These are phyloP conservation scores for Enteromius unitaeniatus DNA, from an alignment of 2,797 vertebrate genomes.

Conservation along the genomic window DNA sequence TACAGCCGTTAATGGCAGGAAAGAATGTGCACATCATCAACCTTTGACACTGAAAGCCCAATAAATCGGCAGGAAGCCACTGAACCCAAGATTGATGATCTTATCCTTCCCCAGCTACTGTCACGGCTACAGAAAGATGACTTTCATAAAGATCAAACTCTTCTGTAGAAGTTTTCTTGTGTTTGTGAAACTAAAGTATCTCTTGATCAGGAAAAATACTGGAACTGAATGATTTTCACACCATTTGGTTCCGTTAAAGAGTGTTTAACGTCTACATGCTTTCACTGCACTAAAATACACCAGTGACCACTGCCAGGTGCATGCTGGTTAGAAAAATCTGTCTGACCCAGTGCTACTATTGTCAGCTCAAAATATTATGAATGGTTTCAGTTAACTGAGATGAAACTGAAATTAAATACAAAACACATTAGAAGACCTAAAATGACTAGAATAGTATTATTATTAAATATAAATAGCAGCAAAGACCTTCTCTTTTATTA, in stretches of 20 bases:
- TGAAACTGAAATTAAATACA: background rate
- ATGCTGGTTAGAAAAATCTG: background rate
- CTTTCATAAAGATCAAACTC: slow-evolving; percentile 61
- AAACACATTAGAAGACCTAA: background rate
- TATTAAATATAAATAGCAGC: background rate
- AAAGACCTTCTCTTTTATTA: background rate
- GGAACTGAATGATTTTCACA: background rate
- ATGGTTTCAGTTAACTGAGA: background rate
- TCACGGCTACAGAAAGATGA: slow-evolving; percentile 68
- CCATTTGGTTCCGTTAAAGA: background rate
- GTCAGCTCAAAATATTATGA: background rate
- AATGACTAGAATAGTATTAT: background rate
- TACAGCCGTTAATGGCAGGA: slow-evolving; percentile 68
- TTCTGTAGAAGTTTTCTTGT: slow-evolving; percentile 53
- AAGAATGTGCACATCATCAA: slow-evolving; percentile 78
- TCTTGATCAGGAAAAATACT: background rate
- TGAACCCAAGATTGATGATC: slow-evolving; percentile 72
- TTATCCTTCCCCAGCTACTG: slow-evolving; percentile 62
- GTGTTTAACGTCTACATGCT: background rate
- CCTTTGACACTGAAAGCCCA: slow-evolving; percentile 72
- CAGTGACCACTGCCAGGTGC: background rate
- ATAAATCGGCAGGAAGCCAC: slow-evolving; percentile 74
- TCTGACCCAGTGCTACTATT: background rate
- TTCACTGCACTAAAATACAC: background rate
- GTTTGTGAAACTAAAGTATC: slow-evolving; percentile 19